A percentile compares a stretch with the other conserved stretches of the same genome.
These are phyloP conservation scores for Pogonocherus hispidulus DNA, from an alignment of 2,888 invertebrate species.

Conservation along the genomic window DNA sequence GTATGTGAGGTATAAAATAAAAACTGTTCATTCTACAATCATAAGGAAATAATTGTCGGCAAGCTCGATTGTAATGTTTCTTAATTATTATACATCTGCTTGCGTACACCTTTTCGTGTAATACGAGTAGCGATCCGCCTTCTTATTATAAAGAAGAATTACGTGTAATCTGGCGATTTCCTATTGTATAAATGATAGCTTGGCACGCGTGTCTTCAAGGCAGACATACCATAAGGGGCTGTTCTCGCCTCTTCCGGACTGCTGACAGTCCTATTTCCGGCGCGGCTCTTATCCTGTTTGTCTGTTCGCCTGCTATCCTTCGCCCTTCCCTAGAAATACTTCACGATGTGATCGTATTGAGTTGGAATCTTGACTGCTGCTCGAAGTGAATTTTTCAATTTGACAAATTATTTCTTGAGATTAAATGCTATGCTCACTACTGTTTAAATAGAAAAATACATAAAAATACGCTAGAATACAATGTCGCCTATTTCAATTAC, in stretches of 20 bases:
- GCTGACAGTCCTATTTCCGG: constrained; percentile 65
- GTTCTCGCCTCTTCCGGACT: constrained; percentile 62
- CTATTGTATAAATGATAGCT: constrained; percentile 54
- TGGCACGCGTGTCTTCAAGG: constrained; percentile 58
- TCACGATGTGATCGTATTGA: constrained; percentile 24
- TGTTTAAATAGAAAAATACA: too few species aligned
- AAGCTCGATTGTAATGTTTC: background rate
- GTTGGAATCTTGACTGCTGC: background rate
- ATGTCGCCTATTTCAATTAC: too few species aligned
- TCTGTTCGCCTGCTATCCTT: constrained; percentile 48
- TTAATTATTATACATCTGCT: constrained; percentile 42
- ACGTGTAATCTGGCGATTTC: constrained; percentile 53
- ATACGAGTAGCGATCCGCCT: constrained; percentile 32
- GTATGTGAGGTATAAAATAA: too few species aligned
- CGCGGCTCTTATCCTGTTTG: constrained; percentile 58
- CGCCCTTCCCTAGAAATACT: constrained; percentile 26
- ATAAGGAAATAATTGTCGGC: too few species aligned
- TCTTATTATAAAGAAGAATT: constrained; percentile 49
- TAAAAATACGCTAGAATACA: too few species aligned
- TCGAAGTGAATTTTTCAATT: constrained; percentile 21
- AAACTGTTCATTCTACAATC: too few species aligned
- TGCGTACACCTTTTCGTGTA: constrained; percentile 43
- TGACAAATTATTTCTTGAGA: constrained; percentile 11
- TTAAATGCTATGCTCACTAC: too few species aligned
- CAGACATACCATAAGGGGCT: constrained; percentile 55